These are phyloP conservation scores for Athalia cordata DNA, from an alignment of 2,888 invertebrate species.

Conservation along the genomic window DNA sequence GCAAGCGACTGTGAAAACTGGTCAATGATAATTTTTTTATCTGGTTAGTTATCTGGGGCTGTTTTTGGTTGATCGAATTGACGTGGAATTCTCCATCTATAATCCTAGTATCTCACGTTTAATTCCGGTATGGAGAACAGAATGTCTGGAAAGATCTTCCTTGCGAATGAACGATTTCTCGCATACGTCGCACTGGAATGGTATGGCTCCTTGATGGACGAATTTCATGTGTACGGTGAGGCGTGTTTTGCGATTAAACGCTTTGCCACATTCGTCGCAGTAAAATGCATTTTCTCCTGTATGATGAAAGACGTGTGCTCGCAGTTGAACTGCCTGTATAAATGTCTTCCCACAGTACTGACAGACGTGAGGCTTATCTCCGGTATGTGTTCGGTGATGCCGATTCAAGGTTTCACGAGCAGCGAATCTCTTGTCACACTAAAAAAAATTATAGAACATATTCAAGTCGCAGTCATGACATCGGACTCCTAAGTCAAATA, in stretches of 20 bases:
- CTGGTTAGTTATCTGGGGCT: too few relatives aligned
- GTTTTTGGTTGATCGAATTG: not conserved
- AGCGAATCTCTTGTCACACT: slow-evolving; percentile 87
- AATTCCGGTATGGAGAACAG: slow-evolving; percentile 77
- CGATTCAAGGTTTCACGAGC: slow-evolving; percentile 90
- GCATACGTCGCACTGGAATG: slow-evolving; percentile 77
- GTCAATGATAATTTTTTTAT: too few relatives aligned
- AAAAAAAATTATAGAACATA: slow-evolving; percentile 54
- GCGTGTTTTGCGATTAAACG: slow-evolving; percentile 75
- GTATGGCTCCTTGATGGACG: slow-evolving; percentile 79
- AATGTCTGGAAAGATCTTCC: slow-evolving; percentile 79
- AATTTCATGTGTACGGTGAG: slow-evolving; percentile 78
- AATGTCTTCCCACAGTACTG: slow-evolving; percentile 85
- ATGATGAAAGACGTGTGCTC: slow-evolving; percentile 86
- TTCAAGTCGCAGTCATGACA: not conserved
- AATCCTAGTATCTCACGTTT: slow-evolving; percentile 74
- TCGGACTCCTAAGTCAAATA: not conserved
- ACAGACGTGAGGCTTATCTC: slow-evolving; percentile 77
- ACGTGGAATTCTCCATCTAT: slow-evolving; percentile 15
- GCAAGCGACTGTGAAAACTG: too few relatives aligned
- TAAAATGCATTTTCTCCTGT: slow-evolving; percentile 81
- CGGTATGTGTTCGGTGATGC: slow-evolving; percentile 82
- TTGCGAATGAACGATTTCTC: slow-evolving; percentile 78
- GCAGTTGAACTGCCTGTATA: slow-evolving; percentile 88
- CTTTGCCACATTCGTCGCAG: slow-evolving; percentile 78